phyloP scores from a whole-genome alignment of 2,888 invertebrate genomes.

The Mesochorus sp. region DNA sequence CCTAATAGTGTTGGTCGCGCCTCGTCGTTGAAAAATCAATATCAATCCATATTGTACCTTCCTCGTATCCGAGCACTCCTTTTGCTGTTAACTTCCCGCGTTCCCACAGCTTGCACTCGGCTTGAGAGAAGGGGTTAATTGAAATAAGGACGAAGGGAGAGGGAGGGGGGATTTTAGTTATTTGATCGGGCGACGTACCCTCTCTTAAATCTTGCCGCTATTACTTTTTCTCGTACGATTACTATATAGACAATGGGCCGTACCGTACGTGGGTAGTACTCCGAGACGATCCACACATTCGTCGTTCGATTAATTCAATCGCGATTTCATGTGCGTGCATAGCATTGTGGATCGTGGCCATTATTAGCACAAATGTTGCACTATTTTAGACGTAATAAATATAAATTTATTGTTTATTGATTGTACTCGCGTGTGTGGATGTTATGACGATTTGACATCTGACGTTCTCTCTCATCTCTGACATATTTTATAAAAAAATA shows the following conservation, averaged over 20 bases:
- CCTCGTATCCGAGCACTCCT: neutral
- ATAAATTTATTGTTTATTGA: neutral
- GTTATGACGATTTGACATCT: no score
- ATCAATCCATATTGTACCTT: slow-evolving; percentile 71
- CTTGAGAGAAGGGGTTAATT: neutral
- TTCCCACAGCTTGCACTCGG: slow-evolving; percentile 38
- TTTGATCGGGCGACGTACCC: slow-evolving; percentile 34
- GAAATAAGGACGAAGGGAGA: no score
- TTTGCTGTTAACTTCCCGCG: neutral
- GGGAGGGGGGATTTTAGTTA: neutral
- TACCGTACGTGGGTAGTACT: slow-evolving; percentile 41
- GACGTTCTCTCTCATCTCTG: no score
- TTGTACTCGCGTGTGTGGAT: no score
- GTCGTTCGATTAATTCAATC: slow-evolving; percentile 19
- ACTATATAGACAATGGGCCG: neutral
- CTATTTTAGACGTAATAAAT: slow-evolving; percentile 2
- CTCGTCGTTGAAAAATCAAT: slow-evolving; percentile 72
- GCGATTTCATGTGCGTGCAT: slow-evolving; percentile 23
- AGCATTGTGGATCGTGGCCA: slow-evolving; percentile 1
- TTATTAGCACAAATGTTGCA: neutral
- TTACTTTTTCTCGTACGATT: neutral
- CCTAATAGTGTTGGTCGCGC: slow-evolving; percentile 3
- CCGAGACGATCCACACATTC: neutral
- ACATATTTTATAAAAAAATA: no score
- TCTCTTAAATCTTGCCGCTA: neutral